Evolutionary conservation across 2,888 invertebrate genomes (phyloP).

Genomic region (Lasiommata megera): DNA sequence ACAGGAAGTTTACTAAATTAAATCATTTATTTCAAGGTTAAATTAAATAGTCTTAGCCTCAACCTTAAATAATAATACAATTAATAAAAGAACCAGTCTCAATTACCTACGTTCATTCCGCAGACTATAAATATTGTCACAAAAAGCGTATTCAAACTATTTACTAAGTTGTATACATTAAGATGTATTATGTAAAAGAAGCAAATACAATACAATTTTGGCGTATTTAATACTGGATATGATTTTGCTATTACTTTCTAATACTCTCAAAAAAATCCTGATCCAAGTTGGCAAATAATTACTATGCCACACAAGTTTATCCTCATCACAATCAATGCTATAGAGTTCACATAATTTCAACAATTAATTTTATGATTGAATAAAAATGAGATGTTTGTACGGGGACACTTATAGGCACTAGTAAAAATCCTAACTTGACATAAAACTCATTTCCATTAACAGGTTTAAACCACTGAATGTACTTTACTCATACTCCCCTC

Average conservation of each 20-base stretch:
- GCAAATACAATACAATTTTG: constrained; percentile 38
- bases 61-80: neutral
- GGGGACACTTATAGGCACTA: no score
- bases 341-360: no score
- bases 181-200: constrained; percentile 22
- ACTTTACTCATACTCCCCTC: no score
- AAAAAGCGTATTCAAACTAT: constrained; percentile 51
- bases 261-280: no score
- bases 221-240: constrained; percentile 45
- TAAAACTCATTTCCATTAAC: no score
- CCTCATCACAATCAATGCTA: no score
- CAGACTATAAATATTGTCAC: constrained; percentile 55
- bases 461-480: no score
- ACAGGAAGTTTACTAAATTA: no score
- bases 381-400: no score
- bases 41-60: neutral
- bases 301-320: neutral
- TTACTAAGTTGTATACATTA: constrained; percentile 24
- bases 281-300: neutral
- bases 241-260: constrained; percentile 17
- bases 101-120: constrained; percentile 17
- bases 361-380: no score
- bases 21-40: no score
- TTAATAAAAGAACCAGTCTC: constrained; percentile 3
- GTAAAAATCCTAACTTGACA: no score